Base-by-base conservation (phyloP, 2,113 vertebrate genomes). In the Parotia lawesii region DNA sequence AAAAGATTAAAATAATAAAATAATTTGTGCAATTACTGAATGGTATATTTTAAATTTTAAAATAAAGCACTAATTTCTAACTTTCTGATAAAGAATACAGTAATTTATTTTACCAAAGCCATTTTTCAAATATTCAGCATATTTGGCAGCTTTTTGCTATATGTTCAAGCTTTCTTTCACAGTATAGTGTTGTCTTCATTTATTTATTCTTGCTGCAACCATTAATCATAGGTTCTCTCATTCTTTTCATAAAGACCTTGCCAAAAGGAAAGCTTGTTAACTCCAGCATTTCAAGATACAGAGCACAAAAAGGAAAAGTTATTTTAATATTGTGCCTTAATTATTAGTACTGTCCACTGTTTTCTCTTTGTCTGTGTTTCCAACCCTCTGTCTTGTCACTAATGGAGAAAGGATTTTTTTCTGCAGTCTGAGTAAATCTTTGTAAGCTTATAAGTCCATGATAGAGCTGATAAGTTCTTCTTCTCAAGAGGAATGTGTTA, bases 201-300 rank as follows among this genome's bases (percentile, higher is more conserved):
- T 84, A 57, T 73, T 84, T 90, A 65, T 81, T 89, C 51, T 89
- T 91, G 31, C 74, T 94, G 61, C 40, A 93, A 76, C 35, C 44
- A 75, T 93, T 95, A 84, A 89, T 93, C 87, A 87, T 66, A 92
- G 42, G 21, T 89, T 93, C 14, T 90, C 74, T 92, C 24, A 71
- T 69, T 91, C 50, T 95, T 82, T 87, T 74, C 40, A 54, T 77
- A 56, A 82, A 80, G 37, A 20, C 44, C 70, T 90, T 81, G 60
- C 51, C 72, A 86, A 73, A 73, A 85, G 35, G 42, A 85, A 81
- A 87, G 13, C 45, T 70, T 84, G 80, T 92, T 78, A 90, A 84
- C 66, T 76, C 76, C 33, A 92, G 5, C 44, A 29, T 89, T 95
- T 89, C 51, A 77, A 85, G 73, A 85, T 87, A 70, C 3, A 87